Conservation (phyloP, 2,113 vertebrate species). For the Malurus melanocephalus region DNA sequence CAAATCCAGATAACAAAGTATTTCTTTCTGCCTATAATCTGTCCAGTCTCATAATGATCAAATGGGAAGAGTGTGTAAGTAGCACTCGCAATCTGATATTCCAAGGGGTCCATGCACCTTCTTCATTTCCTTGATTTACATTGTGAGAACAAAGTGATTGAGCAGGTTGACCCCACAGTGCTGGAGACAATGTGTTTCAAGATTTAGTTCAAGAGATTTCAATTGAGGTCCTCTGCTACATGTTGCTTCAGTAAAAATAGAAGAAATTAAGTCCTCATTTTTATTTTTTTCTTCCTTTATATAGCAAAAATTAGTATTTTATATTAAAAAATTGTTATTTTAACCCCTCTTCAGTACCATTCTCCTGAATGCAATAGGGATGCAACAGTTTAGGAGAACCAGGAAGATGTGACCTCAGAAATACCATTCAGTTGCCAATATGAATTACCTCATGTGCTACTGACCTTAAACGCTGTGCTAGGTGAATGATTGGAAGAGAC, state of each 20-base stretch:
- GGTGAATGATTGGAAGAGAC: neutral
- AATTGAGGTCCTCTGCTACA: neutral
- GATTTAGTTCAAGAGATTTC: neutral
- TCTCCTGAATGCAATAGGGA: neutral
- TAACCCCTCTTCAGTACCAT: neutral
- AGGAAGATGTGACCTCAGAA: neutral
- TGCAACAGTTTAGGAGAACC: neutral
- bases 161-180: neutral
- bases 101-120: neutral
- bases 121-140: neutral
- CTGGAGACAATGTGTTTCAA: neutral
- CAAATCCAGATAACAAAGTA: neutral
- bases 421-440: neutral
- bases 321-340: neutral
- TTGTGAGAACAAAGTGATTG: neutral
- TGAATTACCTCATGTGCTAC: neutral
- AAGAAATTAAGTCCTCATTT: neutral
- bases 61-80: neutral
- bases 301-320: neutral
- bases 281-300: neutral
- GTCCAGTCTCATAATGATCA: neutral
- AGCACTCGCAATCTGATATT: neutral
- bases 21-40: neutral
- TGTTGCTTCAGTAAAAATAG: neutral
- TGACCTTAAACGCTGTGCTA: neutral